Evolutionary conservation across 2,888 invertebrate species (phyloP).

Genomic region (Amphipyra tragopoginis): DNA sequence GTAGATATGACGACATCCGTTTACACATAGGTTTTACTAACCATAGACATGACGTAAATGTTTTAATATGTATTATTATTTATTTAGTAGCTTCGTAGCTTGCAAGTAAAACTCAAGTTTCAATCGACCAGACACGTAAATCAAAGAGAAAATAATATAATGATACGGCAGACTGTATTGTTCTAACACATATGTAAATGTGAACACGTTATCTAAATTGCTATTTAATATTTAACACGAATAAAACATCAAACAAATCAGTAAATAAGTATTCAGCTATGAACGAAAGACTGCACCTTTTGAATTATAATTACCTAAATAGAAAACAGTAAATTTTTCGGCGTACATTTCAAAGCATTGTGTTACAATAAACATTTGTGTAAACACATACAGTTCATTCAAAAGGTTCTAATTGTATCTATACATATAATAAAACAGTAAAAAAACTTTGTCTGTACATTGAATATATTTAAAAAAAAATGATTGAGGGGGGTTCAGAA

Average conservation of each 20-base stretch:
- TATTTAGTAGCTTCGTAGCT: too few relatives aligned
- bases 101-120: too few relatives aligned
- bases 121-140: not conserved
- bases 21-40: too few relatives aligned
- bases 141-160: not conserved
- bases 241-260: constrained; percentile 42
- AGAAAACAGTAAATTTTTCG: constrained; percentile 35
- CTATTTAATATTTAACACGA: constrained; percentile 39
- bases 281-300: constrained; percentile 36
- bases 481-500: too few relatives aligned
- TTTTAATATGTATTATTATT: too few relatives aligned
- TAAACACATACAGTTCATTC: constrained; percentile 9
- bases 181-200: constrained; percentile 27
- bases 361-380: not conserved
- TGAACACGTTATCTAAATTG: constrained; percentile 40
- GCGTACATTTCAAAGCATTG: constrained; percentile 20
- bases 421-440: too few relatives aligned
- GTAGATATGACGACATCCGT: too few relatives aligned
- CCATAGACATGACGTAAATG: too few relatives aligned
- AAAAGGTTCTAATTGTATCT: constrained; percentile 7
- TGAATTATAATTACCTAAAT: constrained; percentile 34
- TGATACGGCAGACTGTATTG: not conserved
- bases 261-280: constrained; percentile 41
- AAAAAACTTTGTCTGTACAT: too few relatives aligned
- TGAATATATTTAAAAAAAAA: too few relatives aligned